Evolutionary conservation across 2,888 invertebrate genomes (phyloP).

Genomic region (Morpho helenor): DNA sequence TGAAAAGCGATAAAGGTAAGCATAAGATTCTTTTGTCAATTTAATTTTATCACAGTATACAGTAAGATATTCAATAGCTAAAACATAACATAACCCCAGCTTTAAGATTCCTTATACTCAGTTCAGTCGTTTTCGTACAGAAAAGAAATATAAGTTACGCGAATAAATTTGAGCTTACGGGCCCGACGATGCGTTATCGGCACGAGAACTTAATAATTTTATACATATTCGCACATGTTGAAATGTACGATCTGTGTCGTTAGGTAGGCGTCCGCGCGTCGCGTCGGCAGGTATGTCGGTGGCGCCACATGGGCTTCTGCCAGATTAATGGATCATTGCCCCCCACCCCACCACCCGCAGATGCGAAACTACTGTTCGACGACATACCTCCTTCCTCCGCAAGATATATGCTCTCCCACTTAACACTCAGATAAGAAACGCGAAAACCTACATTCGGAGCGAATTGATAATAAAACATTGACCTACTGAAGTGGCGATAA

Average conservation of each 20-base stretch:
- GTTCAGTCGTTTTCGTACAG: not conserved
- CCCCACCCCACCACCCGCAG: slow-evolving; percentile 71
- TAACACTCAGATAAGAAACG: slow-evolving; percentile 43
- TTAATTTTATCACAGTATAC: too few species aligned
- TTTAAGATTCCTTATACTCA: too few species aligned
- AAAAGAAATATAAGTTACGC: not conserved
- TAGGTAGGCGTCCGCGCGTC: slow-evolving; percentile 75
- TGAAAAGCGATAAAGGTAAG: too few species aligned
- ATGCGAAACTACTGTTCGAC: slow-evolving; percentile 70
- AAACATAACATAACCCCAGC: too few species aligned
- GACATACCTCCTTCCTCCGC: slow-evolving; percentile 59
- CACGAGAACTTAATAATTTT: slow-evolving; percentile 30
- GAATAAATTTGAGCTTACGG: not conserved
- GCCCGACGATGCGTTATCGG: not conserved
- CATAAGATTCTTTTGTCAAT: too few species aligned
- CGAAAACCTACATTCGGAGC: slow-evolving; percentile 28
- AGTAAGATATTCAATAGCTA: too few species aligned
- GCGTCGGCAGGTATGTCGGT: slow-evolving; percentile 73
- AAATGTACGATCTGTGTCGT: slow-evolving; percentile 63
- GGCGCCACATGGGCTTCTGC: slow-evolving; percentile 90
- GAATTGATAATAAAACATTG: slow-evolving; percentile 40
- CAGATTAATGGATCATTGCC: slow-evolving; percentile 92
- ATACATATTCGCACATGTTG: slow-evolving; percentile 46
- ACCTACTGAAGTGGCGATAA: slow-evolving; percentile 56
- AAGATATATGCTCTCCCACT: slow-evolving; percentile 60